Percentiles rank a stretch among this genome's conserved stretches.
Conservation (phyloP, 1,140 invertebrate species). For the Pararge aegeria region DNA sequence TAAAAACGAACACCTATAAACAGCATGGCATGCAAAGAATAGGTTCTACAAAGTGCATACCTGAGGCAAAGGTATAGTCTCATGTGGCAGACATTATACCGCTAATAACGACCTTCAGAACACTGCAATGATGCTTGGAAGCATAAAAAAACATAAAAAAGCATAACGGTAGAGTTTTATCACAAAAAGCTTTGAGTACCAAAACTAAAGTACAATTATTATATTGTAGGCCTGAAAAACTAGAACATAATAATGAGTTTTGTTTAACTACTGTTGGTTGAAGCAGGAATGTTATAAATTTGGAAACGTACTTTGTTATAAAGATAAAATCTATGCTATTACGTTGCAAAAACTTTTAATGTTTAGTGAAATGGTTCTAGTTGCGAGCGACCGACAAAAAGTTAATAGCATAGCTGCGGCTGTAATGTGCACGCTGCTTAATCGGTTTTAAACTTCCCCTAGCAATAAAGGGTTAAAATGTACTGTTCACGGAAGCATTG, state of each 20-base stretch:
- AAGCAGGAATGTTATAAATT: neutral
- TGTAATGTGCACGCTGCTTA: constrained; percentile 9
- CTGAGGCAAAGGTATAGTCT: no score
- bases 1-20: no score
- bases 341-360: constrained; percentile 11
- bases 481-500: constrained; percentile 1
- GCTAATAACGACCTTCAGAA: no score
- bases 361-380: constrained; percentile 4
- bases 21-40: no score
- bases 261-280: neutral
- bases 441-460: constrained; percentile 9
- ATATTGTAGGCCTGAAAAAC: no score
- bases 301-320: neutral
- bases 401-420: constrained; percentile 5
- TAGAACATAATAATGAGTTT: neutral
- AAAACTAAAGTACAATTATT: no score
- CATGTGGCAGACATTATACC: no score
- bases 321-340: neutral
- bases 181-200: no score
- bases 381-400: constrained; percentile 5
- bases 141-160: no score
- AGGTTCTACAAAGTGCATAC: no score
- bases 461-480: constrained; percentile 8
- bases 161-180: no score
- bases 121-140: no score